Evolutionary conservation across 2,888 invertebrate species (phyloP), one percentile per base, ranked within the genome.

Genomic region (Oasisia sp.): DNA sequence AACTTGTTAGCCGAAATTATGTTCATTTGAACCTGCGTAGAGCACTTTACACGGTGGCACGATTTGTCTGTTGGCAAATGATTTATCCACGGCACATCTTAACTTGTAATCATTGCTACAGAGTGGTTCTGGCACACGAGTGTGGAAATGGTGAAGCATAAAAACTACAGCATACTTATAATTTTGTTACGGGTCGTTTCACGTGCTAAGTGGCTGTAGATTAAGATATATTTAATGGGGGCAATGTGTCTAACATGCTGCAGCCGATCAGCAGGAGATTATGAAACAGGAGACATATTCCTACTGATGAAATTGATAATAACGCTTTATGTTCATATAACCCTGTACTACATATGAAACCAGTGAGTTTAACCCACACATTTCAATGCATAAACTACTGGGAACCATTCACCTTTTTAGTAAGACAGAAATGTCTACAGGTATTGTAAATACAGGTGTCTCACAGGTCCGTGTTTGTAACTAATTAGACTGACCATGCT

Each of bases 241-340:
- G 74, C 27, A 74, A 74, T 74, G 74, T 74, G 74, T 74, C 74
- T n/a, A 74, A 74, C 74, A 74, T 74, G n/a, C 27, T 74, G 74
- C 27, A 27, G 19, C 74, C 27, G 74, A 74, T 74, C 74, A 74
- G 74, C 74, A 19, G 7, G 27, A 74, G 74, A 74, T 74, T 27
- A 19, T n/a, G 27, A 74, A 74, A 74, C 74, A 27, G 74, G n/a
- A 74, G 27, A 74, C 27, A 74, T 74, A 74, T 74, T 74, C 74
- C 74, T 74, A n/a, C 74, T 74, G 74, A 74, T 74, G 74, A 74
- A 74, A 7, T 74, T 27, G n/a, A 19, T 74, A n/a, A 74, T 19
- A 56, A 74, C n/a, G 27, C 7, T 74, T 1, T 27, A 74, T 74
- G 74, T 2, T 56, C 11, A 74, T n/a, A 74, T 27, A 27, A 74